These are phyloP conservation scores for Epistrophe eligans DNA, from an alignment of 2,888 invertebrate species.

Conservation along the genomic window DNA sequence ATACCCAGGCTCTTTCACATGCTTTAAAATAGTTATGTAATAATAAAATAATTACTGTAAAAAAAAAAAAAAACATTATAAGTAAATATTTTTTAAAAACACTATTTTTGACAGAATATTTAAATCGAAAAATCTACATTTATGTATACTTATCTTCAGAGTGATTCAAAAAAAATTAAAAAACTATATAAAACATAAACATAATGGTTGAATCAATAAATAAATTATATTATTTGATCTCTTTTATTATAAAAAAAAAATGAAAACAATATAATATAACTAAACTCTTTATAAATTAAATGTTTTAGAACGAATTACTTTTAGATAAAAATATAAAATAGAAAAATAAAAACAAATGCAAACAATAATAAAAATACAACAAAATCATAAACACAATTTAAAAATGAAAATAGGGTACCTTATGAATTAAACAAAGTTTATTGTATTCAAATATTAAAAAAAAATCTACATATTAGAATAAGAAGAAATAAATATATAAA, in stretches of 20 bases:
- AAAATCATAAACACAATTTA: conserved; percentile 13
- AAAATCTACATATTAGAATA: background rate
- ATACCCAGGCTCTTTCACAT: background rate
- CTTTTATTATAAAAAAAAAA: conserved; percentile 38
- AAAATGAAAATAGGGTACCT: conserved; percentile 51
- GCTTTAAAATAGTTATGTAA: background rate
- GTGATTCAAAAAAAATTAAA: background rate
- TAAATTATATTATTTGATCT: conserved; percentile 21
- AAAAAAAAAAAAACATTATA: no score
- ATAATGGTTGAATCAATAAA: background rate
- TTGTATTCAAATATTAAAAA: background rate
- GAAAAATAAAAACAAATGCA: background rate
- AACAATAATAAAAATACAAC: background rate
- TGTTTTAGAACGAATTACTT: conserved; percentile 53
- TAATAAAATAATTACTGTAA: background rate
- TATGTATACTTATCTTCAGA: background rate
- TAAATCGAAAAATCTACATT: background rate
- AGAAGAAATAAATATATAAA: background rate
- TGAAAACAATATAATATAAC: background rate
- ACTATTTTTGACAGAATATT: background rate
- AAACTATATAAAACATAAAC: background rate
- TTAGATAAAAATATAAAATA: conserved; percentile 19
- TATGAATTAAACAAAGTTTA: conserved; percentile 15
- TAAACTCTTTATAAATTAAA: conserved; percentile 20
- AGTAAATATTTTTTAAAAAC: background rate